Evolutionary conservation across 2,888 invertebrate genomes (phyloP).

Genomic region (Lasioglossum pauxillum): DNA sequence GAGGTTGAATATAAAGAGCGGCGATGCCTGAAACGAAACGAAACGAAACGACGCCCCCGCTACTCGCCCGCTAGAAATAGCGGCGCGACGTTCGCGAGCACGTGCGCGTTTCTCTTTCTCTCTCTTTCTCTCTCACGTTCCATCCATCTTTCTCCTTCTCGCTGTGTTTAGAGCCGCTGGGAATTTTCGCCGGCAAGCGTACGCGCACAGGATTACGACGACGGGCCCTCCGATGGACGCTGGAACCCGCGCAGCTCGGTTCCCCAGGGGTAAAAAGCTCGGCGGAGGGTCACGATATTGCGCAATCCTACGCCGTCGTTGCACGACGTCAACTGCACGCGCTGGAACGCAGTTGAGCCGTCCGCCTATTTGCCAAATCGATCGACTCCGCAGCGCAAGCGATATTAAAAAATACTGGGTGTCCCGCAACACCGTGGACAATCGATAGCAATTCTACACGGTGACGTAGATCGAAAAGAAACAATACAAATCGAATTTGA

Average conservation of each 20-base stretch:
- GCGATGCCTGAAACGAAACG: slow-evolving; percentile 74
- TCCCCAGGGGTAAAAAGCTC: neutral
- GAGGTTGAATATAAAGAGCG: slow-evolving; percentile 73
- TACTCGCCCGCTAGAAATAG: slow-evolving; percentile 78
- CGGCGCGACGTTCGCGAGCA: slow-evolving; percentile 76
- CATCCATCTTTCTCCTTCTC: slow-evolving; percentile 10
- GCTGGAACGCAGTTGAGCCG: neutral
- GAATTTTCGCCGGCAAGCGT: slow-evolving; percentile 54
- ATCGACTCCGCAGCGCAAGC: neutral
- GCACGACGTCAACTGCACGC: neutral
- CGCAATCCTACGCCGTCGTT: slow-evolving; percentile 11
- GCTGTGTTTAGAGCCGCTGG: slow-evolving; percentile 41
- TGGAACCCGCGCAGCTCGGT: neutral
- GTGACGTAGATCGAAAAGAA: no score
- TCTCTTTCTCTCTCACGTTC: neutral
- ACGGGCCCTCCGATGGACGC: neutral
- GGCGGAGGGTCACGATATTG: slow-evolving; percentile 14
- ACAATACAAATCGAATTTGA: no score
- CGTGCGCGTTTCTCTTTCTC: slow-evolving; percentile 64
- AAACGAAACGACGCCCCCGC: slow-evolving; percentile 79
- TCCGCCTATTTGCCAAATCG: neutral
- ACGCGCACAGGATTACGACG: slow-evolving; percentile 13
- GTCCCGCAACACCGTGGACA: no score
- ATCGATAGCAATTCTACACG: neutral
- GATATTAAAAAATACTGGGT: neutral